Evolutionary conservation across 2,113 vertebrate species (phyloP), one percentile per base, ranked within the genome.

Genomic region (Argyrosomus japonicus): DNA sequence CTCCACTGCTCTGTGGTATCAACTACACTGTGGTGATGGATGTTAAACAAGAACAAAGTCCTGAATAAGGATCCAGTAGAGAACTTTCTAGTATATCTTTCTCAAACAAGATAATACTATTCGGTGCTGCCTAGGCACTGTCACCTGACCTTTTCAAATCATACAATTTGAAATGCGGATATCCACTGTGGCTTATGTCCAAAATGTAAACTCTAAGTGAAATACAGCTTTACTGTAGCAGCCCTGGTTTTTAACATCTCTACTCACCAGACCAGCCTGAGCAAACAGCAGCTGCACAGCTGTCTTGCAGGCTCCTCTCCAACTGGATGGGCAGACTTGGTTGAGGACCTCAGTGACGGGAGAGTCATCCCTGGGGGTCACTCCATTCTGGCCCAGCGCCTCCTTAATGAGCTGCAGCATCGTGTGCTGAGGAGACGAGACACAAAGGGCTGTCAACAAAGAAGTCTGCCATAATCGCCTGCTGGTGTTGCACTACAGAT

Each of bases 221-320:
- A 40, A 36, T 11, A n/a, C 13, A 36, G 50, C 17, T 53, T 40
- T 18, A 54, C 27, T 67, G 19, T 40, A 43, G 48, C n/a, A 14
- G 19, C 57, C 2, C 9, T 5, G 11, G 10, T 51, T 12, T 21
- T 36, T 47, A 53, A 47, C 29, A 48, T 56, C 10, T 72, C 25
- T 50, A 95, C 98, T 97, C 94, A 99, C 98, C 97, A 99, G 95
- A 73, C 98, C 98, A 47, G 98, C 98, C 84, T 99, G 98, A 77
- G 97, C 98, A 81, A 99, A 99, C 4, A 99, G 92, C 67, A 99
- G 93, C 93, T 99, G 98, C 75, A 99, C 98, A 3, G 98, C 98
- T 3, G 98, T 99, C 94, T 99, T 99, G 93, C 98, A 99, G 87
- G 98, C 97, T 57, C 97, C 97, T 87, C 98, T 96, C 98, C 98